Base-by-base conservation (phyloP, 2,797 vertebrate genomes). In the Alfaro cultratus region DNA sequence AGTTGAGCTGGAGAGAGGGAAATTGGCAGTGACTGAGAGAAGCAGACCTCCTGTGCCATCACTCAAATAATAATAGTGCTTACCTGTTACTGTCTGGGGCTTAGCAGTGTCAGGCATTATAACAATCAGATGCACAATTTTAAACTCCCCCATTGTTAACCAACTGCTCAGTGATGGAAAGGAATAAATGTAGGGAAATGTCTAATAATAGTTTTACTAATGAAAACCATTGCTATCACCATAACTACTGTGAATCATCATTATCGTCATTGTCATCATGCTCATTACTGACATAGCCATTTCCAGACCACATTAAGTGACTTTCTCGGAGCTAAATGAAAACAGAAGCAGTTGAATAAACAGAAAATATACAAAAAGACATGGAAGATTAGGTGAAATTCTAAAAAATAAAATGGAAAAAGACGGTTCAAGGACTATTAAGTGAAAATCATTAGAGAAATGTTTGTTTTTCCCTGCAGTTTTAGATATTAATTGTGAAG, bases 21-120 rank as follows among this genome's bases (percentile, higher is more conserved):
- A 80, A 88, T 91, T 83, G 80, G 80, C 84, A 81, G 76, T 71
- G 81, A 82, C 86, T 71, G 76, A 78, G 86, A 89, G 79, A 78
- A 88, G 83, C 64, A 75, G 84, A 95, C 95, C 95, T 95, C 94
- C 92, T 94, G 81, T 76, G 94, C 87, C 79, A 81, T 85, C 80
- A 64, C 86, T 90, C 83, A 88, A 93, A 93, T 91, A 93, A 95
- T 94, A 93, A 94, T 90, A 77, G 85, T 75, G 82, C 87, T 90
- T 89, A 92, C 86, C 91, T 93, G 80, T 85, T 81, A 88, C 85
- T 77, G 79, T 87, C 80, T 82, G 88, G 88, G 80, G 80, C 70
- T 87, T 85, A 53, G 46, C n/a, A 23, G 47, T 80, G 79, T 88
- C 86, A 82, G 85, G 81, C 80, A 64, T 80, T 88, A 72, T 91